A percentile compares a stretch with the other conserved stretches of the same genome.
These are phyloP conservation scores for Apostichopus californicus DNA, from an alignment of 35 echinoderm and acorn worm species.

Conservation along the genomic window DNA sequence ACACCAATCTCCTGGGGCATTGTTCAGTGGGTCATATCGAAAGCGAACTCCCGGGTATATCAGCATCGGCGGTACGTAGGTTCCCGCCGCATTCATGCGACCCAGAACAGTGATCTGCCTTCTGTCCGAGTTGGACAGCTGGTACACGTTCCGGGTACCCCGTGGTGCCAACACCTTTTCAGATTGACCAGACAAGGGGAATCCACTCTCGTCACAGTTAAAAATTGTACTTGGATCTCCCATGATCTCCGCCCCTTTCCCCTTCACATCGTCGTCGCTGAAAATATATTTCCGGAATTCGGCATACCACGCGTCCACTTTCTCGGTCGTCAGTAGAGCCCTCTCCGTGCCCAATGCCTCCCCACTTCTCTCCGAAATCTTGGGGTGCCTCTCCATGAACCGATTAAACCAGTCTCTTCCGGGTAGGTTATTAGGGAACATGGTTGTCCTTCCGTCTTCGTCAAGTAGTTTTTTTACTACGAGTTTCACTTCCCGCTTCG, in stretches of 20 bases:
- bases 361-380: not conserved
- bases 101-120: conserved; percentile 49
- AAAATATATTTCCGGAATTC: conserved; percentile 7
- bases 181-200: conserved; percentile 3
- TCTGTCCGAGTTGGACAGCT: not conserved
- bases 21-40: conserved; percentile 19
- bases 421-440: not conserved
- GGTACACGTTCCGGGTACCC: conserved; percentile 3
- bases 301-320: conserved; percentile 25
- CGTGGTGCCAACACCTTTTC: conserved; percentile 15
- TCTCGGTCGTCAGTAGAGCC: conserved; percentile 25
- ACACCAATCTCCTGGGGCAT: conserved; percentile 24
- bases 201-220: conserved; percentile 54
- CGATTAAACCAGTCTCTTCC: conserved; percentile 12
- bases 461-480: conserved; percentile 9
- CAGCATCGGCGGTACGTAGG: conserved; percentile 25
- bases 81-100: conserved; percentile 19
- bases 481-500: not conserved
- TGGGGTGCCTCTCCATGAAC: conserved; percentile 46
- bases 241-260: not conserved
- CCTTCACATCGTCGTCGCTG: not conserved
- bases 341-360: conserved; percentile 17
- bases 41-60: conserved; percentile 40
- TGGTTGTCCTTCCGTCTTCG: conserved; percentile 6
- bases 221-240: not conserved